Base-by-base conservation (phyloP, 1,140 invertebrate genomes). In the Atta colombica region DNA sequence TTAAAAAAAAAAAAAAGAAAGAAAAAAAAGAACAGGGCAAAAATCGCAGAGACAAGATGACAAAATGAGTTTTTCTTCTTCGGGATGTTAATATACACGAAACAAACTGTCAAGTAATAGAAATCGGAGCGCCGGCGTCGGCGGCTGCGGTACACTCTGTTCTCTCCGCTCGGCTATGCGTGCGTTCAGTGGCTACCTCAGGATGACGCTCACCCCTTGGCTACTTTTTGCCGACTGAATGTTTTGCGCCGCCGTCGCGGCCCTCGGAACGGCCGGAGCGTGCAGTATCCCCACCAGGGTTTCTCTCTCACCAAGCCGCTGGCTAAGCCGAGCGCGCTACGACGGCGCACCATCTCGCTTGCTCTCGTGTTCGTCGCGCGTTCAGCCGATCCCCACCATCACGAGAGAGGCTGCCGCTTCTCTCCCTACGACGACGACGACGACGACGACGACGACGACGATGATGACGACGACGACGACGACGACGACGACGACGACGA, bases 221-320 rank as follows among this genome's bases (percentile, higher is more conserved):
- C 94, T 95, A 95, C 95, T 95, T 95, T 95, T 95, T 95, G 94
- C 94, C 94, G 94, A 95, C 95, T 95, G 94, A 95, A 95, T 95
- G 94, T 95, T 95, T 95, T 95, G 94, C 94, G 94, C 93, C 88
- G 91, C 90, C 89, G 91, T 90, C 58, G 91, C 90, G 90, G 88
- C 90, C 89, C 91, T 92, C 90, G 81, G 86, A 87, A 88, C 88
- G 91, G 90, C 91, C 85, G 89, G 91, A 92, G 88, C 91, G 91
- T 92, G 91, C 85, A 86, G 87, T 87, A 86, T 80, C 89, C 91
- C 88, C 89, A 89, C 91, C 65, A 12, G n/a, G n/a, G 4, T 53
- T 49, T 14, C 63, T 58, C 74, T 78, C 87, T 74, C 77, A 84
- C 80, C 80, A 63, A 84, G 80, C 69, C 55, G 69, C 45, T 77